Base-by-base conservation (phyloP, 2,888 invertebrate genomes). In the Encarsia formosa region DNA sequence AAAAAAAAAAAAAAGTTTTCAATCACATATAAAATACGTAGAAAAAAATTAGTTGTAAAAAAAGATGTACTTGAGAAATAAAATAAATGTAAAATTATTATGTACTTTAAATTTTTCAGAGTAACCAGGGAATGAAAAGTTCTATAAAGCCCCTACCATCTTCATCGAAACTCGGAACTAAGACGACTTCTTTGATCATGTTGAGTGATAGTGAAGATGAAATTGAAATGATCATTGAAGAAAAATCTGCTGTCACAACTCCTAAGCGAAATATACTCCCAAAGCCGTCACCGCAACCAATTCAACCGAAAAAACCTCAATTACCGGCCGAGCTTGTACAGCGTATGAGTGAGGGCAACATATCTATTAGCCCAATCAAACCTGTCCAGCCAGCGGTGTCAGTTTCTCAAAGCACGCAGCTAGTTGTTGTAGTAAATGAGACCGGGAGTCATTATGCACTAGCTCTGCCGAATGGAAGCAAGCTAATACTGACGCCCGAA, bases 361-460 rank as follows among this genome's bases (percentile, higher is more conserved):
- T 73, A 18, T 73, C 73, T 8, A 71, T 73, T 29, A 71, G 70
- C 11, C 73, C 73, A 0, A 59, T 73, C 0, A 72, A 68, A 34
- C 63, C 63, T 1, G 50, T 62, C 1, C 43, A 62, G 16, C 51
- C 61, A 16, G 51, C 61, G n/a, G 40, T 54, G 3, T 48, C 53
- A 2, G 15, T 39, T 3, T 44, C 52, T 15, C 42, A 38, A 4
- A 60, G 54, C 4, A 62, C 63, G 4, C 69, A 73, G 40, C 31
- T 73, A 8, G 71, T 73, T 3, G 73, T 73, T 1, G 73, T 73
- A 4, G 71, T 73, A 1, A 73, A 73, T 34, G 73, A 73, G 49
- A 71, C 71, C 1, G 73, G 73, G 31, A 73, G 70, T 50, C 73
- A 73, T 57, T 75, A 74, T 49, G 74, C 73, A 6, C 60, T 74